A percentile compares a stretch with the other conserved stretches of the same genome.
Evolutionary conservation across 2,888 invertebrate genomes (phyloP).

Genomic region (Eristalis arbustorum): DNA sequence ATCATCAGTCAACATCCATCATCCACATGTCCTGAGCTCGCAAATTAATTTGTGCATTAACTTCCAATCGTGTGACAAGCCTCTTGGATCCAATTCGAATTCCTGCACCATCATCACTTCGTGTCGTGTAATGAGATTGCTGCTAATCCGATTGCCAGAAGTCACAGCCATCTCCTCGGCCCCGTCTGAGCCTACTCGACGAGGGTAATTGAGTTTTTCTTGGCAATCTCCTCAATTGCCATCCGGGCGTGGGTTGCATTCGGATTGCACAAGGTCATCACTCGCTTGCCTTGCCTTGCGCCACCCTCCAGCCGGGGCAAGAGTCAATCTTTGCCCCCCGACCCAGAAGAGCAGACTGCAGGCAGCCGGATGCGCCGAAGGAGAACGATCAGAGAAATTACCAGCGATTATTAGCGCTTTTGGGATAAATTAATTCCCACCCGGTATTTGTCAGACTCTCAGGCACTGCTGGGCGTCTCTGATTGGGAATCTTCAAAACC

Average conservation of each 20-base stretch:
- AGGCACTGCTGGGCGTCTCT: slow-evolving; percentile 6
- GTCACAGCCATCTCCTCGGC: background rate
- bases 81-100: too few relatives aligned
- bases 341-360: background rate
- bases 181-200: background rate
- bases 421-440: slow-evolving; percentile 56
- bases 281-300: too few relatives aligned
- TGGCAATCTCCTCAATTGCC: background rate
- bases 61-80: too few relatives aligned
- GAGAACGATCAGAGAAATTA: slow-evolving; percentile 3
- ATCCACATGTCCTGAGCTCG: too few relatives aligned
- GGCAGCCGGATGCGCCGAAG: background rate
- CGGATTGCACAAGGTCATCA: too few relatives aligned
- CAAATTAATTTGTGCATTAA: background rate
- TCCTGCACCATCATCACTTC: background rate
- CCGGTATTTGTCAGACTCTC: slow-evolving; percentile 60
- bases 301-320: background rate
- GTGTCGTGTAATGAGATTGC: background rate
- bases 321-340: background rate
- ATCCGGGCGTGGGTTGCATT: too few relatives aligned
- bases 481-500: slow-evolving; percentile 60
- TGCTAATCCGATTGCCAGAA: background rate
- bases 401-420: slow-evolving; percentile 59
- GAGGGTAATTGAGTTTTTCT: background rate
- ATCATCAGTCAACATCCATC: too few relatives aligned